Conservation (phyloP, 2,113 vertebrate species). For the Callospermophilus lateralis region DNA sequence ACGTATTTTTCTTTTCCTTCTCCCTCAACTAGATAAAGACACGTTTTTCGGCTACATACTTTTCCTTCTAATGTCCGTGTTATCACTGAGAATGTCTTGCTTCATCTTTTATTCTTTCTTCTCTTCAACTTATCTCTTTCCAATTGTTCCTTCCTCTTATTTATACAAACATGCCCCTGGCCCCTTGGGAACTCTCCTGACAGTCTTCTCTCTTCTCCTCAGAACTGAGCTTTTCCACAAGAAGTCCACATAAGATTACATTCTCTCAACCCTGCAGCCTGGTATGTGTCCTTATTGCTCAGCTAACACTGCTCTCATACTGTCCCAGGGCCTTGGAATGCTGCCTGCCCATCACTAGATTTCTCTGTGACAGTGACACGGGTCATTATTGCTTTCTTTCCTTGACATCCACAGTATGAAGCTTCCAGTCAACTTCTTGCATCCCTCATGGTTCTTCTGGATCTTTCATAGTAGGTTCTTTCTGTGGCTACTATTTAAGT, state of each 20-base stretch:
- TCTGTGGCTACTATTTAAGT: background rate
- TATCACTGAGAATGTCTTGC: background rate
- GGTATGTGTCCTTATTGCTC: background rate
- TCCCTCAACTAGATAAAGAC: background rate
- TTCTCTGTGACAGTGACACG: background rate
- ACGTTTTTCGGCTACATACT: background rate
- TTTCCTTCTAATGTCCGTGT: background rate
- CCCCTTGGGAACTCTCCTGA: background rate
- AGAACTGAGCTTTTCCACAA: background rate
- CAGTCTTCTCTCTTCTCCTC: background rate
- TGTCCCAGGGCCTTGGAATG: background rate
- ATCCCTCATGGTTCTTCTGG: background rate
- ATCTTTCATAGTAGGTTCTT: background rate
- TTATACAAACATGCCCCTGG: background rate
- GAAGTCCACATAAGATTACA: accelerated
- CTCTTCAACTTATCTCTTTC: background rate
- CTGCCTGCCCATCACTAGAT: background rate
- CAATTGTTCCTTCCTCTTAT: background rate
- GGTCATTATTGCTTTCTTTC: background rate
- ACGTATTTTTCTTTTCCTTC: background rate
- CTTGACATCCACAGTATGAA: background rate
- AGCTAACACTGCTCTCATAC: background rate
- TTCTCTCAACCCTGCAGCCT: background rate
- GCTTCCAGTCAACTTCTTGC: background rate
- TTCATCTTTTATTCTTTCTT: background rate